phyloP scores from a whole-genome alignment of 1,140 invertebrate species.

The Papilio aristodemus region DNA sequence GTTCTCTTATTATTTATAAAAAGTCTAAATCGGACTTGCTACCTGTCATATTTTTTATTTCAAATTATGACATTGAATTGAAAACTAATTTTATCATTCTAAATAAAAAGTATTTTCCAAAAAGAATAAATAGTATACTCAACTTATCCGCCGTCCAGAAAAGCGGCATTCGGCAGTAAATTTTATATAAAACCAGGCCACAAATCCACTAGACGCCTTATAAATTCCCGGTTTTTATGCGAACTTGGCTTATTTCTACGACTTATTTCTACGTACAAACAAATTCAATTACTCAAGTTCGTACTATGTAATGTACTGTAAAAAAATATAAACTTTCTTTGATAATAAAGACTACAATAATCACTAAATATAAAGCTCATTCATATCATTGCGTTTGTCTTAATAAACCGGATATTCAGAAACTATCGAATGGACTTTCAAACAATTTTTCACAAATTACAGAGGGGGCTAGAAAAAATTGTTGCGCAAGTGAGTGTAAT shows the following conservation, averaged over 20 bases:
- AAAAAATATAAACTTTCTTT: no score
- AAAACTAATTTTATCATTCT: no score
- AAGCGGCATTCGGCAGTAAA: not conserved
- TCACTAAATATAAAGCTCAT: no score
- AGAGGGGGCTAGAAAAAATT: no score
- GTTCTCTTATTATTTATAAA: no score
- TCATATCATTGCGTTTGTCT: no score
- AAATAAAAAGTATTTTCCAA: not conserved
- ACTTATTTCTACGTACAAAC: constrained; percentile 1
- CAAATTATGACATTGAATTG: no score
- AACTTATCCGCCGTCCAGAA: not conserved
- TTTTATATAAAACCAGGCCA: constrained; percentile 21
- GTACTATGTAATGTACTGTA: not conserved
- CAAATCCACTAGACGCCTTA: constrained; percentile 25
- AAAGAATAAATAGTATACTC: not conserved
- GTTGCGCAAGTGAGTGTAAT: no score
- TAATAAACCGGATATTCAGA: no score
- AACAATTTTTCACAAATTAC: not conserved
- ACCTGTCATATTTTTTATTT: no score
- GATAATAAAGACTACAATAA: not conserved
- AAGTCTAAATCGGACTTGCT: no score
- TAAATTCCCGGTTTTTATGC: constrained; percentile 27
- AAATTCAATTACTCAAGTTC: constrained; percentile 24
- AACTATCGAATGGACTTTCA: not conserved
- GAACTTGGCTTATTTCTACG: constrained; percentile 15